phyloP scores from a whole-genome alignment of 2,888 invertebrate species.

The Laspeyria flexula region DNA sequence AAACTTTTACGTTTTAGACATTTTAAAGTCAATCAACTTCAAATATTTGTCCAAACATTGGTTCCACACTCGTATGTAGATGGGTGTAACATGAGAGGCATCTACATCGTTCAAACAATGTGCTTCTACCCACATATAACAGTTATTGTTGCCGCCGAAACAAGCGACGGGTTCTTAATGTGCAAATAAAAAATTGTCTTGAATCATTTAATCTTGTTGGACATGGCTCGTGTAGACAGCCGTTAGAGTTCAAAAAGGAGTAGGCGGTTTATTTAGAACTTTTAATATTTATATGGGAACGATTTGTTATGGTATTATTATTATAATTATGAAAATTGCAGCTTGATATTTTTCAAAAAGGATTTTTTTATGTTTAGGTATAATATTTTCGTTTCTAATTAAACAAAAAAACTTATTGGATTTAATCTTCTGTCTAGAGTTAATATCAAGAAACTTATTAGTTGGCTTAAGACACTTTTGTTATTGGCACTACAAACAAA shows the following conservation, averaged over 20 bases:
- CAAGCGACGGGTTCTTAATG: conserved; percentile 58
- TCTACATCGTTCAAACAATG: conserved; percentile 63
- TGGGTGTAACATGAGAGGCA: conserved; percentile 46
- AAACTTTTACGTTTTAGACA: background rate
- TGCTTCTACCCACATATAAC: conserved; percentile 63
- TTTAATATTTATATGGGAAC: background rate
- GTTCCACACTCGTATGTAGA: conserved; percentile 17
- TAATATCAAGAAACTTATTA: no score
- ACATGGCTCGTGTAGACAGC: conserved; percentile 37
- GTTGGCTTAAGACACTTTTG: no score
- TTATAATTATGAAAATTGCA: no score
- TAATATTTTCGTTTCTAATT: no score
- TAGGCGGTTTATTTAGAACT: background rate
- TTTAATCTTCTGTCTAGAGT: no score
- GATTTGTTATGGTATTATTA: no score
- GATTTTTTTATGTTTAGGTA: no score
- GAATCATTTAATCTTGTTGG: conserved; percentile 37
- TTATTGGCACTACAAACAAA: no score
- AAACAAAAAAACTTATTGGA: no score
- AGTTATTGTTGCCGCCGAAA: conserved; percentile 53
- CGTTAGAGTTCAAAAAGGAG: background rate
- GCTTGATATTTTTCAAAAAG: no score
- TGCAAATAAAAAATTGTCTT: conserved; percentile 62
- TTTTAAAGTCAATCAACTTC: background rate
- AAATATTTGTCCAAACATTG: conserved; percentile 20